Evolutionary conservation across 2,113 vertebrate species (phyloP), one percentile per base, ranked within the genome.

Genomic region (Eurystomus gularis): DNA sequence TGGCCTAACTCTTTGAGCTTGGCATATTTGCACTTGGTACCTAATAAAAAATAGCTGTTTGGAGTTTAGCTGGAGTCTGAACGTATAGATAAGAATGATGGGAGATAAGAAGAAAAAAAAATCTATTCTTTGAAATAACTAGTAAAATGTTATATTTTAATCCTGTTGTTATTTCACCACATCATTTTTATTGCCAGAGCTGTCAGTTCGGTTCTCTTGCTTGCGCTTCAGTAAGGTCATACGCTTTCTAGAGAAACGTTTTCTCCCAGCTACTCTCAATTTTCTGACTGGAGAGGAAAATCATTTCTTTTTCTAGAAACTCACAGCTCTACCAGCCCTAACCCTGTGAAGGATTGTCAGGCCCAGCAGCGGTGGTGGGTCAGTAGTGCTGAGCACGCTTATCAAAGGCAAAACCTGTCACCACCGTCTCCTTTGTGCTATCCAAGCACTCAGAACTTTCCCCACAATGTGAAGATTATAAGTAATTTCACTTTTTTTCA

Each of bases 71-170:
- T 86, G 25, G 72, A 92, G 64, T 70, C 60, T 94, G 72, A 93
- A 91, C 26, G 21, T 68, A 54, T 5, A 86, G 48, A 58, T 86
- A 57, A 96, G 61, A 80, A 72, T 54, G 57, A 80, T 82, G 90
- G 62, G 87, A 88, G 51, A 17, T 20, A n/a, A 20, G 31, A 52
- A 23, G 91, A 78, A 69, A 77, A 76, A 64, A 24, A 70, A 48
- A 18, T 84, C 49, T 97, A 93, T 96, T 94, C 65, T 96, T 94
- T 94, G 84, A 85, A 94, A 93, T 65, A 90, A 80, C 20, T 11
- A 95, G 95, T 91, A 94, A 95, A 95, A 94, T 91, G 40, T 79
- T 95, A 6, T 88, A 88, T 96, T 97, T 95, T 96, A 82, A 93
- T 82, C 70, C 89, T 94, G 90, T 95, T 93, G 35, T 94, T 96